phyloP scores from a whole-genome alignment of 2,888 invertebrate genomes.

The Galeopsomyia nigrocyanea region DNA sequence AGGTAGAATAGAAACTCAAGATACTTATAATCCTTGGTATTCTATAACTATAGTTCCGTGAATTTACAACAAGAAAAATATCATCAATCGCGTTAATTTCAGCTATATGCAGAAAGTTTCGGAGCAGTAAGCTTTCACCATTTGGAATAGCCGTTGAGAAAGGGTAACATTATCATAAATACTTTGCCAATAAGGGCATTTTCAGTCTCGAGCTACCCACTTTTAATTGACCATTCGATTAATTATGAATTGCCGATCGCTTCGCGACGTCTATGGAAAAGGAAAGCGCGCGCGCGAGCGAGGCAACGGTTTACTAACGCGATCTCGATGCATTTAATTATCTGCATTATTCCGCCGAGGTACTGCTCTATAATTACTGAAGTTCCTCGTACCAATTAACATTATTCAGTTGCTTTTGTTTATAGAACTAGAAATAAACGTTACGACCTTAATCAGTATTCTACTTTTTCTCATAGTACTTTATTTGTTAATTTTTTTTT shows the following conservation, averaged over 20 bases:
- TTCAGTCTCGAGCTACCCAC: slow-evolving; percentile 49
- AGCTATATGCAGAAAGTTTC: not conserved
- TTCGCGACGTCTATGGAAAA: slow-evolving; percentile 38
- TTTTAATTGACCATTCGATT: slow-evolving; percentile 59
- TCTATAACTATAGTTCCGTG: too few species aligned
- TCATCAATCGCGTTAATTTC: not conserved
- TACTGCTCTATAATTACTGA: too few species aligned
- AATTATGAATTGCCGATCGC: slow-evolving; percentile 54
- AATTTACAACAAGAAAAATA: too few species aligned
- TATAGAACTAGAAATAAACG: too few species aligned
- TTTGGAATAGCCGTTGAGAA: slow-evolving; percentile 50
- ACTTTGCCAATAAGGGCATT: slow-evolving; percentile 51
- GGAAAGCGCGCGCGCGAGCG: not conserved
- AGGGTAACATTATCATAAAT: slow-evolving; percentile 56
- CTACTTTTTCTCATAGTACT: too few species aligned
- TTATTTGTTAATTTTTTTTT: too few species aligned
- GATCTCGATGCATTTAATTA: slow-evolving; percentile 16
- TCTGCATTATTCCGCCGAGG: too few species aligned
- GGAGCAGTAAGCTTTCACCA: slow-evolving; percentile 19
- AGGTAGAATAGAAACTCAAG: too few species aligned
- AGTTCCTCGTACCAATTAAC: too few species aligned
- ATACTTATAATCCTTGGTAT: too few species aligned
- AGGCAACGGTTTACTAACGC: slow-evolving; percentile 1
- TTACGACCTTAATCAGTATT: too few species aligned
- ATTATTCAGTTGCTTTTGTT: too few species aligned